Evolutionary conservation across 2,113 vertebrate genomes (phyloP).

Genomic region (Symphodus melops): DNA sequence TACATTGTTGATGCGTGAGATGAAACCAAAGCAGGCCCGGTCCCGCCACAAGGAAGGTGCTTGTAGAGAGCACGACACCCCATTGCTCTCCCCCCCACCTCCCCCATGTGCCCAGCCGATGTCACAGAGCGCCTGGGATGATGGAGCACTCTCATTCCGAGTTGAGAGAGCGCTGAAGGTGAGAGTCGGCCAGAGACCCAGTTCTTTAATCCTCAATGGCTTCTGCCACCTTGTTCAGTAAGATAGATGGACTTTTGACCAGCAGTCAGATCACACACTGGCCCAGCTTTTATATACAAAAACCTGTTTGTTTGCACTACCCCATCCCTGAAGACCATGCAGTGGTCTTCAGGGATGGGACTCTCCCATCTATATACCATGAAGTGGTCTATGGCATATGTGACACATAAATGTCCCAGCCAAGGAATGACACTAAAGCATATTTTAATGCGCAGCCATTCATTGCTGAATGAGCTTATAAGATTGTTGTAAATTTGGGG

Average conservation of each 20-base stretch:
- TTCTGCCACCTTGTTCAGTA: slow-evolving; percentile 77
- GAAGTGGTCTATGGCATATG: neutral
- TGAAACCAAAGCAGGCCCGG: slow-evolving; percentile 60
- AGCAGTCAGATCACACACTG: slow-evolving; percentile 51
- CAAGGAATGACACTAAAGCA: too few relatives aligned
- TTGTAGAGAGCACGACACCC: slow-evolving; percentile 62
- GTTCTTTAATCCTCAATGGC: slow-evolving; percentile 76
- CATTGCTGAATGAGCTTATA: too few relatives aligned
- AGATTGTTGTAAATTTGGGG: too few relatives aligned
- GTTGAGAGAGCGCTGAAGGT: slow-evolving; percentile 78
- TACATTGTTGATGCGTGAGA: slow-evolving; percentile 56
- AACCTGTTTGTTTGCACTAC: slow-evolving; percentile 46
- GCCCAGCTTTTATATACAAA: slow-evolving; percentile 69
- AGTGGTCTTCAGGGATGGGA: too few relatives aligned
- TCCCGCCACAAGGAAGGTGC: slow-evolving; percentile 55
- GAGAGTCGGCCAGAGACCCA: slow-evolving; percentile 75
- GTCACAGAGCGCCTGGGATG: slow-evolving; percentile 74
- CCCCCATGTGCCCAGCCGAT: slow-evolving; percentile 62
- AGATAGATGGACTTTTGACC: slow-evolving; percentile 82
- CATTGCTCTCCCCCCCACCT: slow-evolving; percentile 78
- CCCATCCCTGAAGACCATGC: slow-evolving; percentile 25
- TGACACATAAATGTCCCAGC: too few relatives aligned
- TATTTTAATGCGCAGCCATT: too few relatives aligned
- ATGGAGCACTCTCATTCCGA: slow-evolving; percentile 84
- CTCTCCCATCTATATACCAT: too few relatives aligned